Evolutionary conservation across 2,888 invertebrate genomes (phyloP), one percentile per base, ranked within the genome.

Genomic region (Panzeria rudis): DNA sequence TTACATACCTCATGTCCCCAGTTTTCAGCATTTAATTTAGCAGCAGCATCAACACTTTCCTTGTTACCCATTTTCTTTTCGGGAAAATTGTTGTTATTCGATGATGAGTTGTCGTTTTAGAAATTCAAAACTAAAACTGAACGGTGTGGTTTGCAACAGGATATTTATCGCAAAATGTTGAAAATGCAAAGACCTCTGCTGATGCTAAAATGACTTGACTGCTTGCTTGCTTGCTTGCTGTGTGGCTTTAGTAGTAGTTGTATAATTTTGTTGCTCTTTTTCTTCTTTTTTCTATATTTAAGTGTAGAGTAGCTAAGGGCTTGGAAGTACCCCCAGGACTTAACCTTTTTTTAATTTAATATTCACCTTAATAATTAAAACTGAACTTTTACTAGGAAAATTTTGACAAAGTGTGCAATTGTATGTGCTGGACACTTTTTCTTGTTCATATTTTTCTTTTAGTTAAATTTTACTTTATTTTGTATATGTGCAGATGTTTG

Each of bases 21-120:
- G 93, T 95, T 95, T 94, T 96, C 95, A 93, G 95, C 95, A 94
- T 95, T 95, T 94, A 95, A 95, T 94, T 96, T 96, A 92, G 95
- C 95, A 87, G 91, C 91, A 92, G 95, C 95, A 93, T 96, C 96
- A 93, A 96, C 96, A 94, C 96, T 96, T 93, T 95, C 95, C 94
- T 96, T 96, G 93, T 96, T 96, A 93, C 96, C 96, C 96, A 96
- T 96, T 93, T 93, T 94, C 93, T 73, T 86, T 59, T 66, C 11
- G 32, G 41, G 85, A 59, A 66, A 56, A 35, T 73, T 64, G 25
- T 73, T 64, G 25, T 72, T 54, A 61, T 61, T 86, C 81, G 61
- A 73, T 72, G 86, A 64, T 64, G 69, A 23, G 75, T 52, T 83
- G 68, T 62, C 93, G 92, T 91, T 93, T 68, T 83, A 59, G 20